Percentiles rank a stretch among this genome's conserved stretches.
phyloP scores from a whole-genome alignment of 1,140 invertebrate species.

The Nephotettix cincticeps region DNA sequence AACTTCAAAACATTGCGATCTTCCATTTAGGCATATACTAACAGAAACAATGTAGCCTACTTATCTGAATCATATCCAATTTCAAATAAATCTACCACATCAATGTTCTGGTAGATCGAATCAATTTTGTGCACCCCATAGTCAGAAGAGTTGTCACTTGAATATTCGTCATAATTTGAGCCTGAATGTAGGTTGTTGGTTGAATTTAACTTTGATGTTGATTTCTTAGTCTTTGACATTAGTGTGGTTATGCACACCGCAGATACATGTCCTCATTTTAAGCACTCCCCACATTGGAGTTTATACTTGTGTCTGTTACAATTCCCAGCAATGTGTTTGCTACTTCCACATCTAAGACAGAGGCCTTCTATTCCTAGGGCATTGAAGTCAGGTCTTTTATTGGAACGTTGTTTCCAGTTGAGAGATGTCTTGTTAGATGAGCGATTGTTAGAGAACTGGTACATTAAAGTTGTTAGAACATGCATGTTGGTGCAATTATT shows the following conservation, averaged over 20 bases:
- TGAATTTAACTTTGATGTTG: too few relatives aligned
- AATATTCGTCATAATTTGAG: background rate
- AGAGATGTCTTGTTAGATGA: background rate
- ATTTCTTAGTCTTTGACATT: background rate
- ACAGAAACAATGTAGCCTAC: too few relatives aligned
- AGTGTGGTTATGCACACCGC: constrained; percentile 1
- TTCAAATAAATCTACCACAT: background rate
- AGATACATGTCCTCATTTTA: constrained; percentile 11
- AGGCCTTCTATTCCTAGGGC: constrained; percentile 9
- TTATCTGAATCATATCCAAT: constrained; percentile 50
- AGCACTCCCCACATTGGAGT: constrained; percentile 13
- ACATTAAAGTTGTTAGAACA: background rate
- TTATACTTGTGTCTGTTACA: background rate
- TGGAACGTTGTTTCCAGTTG: background rate
- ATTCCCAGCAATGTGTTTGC: constrained; percentile 6
- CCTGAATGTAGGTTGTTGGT: too few relatives aligned
- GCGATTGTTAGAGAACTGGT: background rate
- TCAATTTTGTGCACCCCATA: background rate
- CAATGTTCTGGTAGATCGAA: background rate
- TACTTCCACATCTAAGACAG: constrained; percentile 15
- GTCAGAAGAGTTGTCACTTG: background rate
- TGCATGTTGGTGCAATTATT: background rate
- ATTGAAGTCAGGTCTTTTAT: constrained; percentile 16
- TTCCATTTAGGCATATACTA: background rate
- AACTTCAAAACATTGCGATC: constrained; percentile 3